Base-by-base conservation (phyloP, 2,797 vertebrate genomes). In the Apodemus agrarius region DNA sequence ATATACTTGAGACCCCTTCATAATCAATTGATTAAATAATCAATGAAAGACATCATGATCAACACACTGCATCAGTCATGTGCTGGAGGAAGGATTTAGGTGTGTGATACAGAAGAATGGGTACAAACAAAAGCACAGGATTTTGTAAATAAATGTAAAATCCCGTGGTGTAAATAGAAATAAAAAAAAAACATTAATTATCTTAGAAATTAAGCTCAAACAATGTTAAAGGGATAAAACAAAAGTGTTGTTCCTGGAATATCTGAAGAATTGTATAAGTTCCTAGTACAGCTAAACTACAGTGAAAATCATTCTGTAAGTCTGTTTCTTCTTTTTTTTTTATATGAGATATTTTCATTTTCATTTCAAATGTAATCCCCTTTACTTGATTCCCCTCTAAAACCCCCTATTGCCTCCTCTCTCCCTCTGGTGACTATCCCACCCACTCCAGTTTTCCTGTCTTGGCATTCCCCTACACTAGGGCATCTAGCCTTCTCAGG, bases 91-190 rank as follows among this genome's bases (percentile, higher is more conserved):
- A 83, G 26, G 80, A 0, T 37, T 5, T 7, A 2, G 19, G n/a
- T 29, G 46, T 80, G 49, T 34, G 79, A 52, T 46, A 24, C 81
- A 91, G 24, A n/a, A 69, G 21, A 29, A 69, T 13, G 2, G 46
- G 79, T 0, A 57, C 1, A 93, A 49, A 26, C 82, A n/a, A 72
- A 85, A 84, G 6, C 2, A 78, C 31, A 26, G 37, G 76, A 59
- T 93, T 59, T 89, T 93, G 29, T 65, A 65, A 78, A 83, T 76
- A 88, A 95, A 85, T 65, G 22, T 54, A 24, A 59, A 93, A 76
- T 21, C 26, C 40, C 3, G 19, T 83, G 24, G 4, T 82, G 75
- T 74, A 95, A 96, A 75, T 81, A 72, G 57, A 79, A 90, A 76
- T 59, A 26, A 88, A 6, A 89, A n/a, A n/a, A n/a, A n/a, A n/a